Evolutionary conservation across 2,113 vertebrate species (phyloP).

Genomic region (Corvus cornix): DNA sequence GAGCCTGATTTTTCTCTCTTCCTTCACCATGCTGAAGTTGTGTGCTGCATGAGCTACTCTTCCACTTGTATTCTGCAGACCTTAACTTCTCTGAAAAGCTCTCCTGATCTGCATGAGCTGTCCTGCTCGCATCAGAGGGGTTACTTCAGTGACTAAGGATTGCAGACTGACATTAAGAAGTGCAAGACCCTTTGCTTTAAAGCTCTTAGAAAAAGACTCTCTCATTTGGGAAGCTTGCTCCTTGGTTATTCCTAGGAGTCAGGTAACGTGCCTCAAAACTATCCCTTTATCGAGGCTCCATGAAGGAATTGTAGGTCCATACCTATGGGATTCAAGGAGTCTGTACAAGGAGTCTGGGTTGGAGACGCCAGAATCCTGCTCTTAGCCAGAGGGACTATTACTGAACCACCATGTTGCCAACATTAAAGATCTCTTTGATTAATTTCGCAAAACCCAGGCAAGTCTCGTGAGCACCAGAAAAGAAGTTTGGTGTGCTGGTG

Average conservation of each 20-base stretch:
- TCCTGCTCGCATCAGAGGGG: not conserved
- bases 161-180: not conserved
- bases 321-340: not conserved
- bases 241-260: not conserved
- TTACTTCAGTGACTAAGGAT: not conserved
- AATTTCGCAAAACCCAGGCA: not conserved
- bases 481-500: not conserved
- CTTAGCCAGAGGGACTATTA: not conserved
- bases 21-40: rapidly evolving
- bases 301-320: not conserved
- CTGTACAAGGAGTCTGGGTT: not conserved
- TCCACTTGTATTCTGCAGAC: not conserved
- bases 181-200: not conserved
- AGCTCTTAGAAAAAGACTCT: not conserved
- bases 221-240: not conserved
- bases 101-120: not conserved
- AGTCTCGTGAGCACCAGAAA: not conserved
- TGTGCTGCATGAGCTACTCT: not conserved
- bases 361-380: not conserved
- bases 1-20: not conserved
- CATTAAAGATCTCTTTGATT: not conserved
- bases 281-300: rapidly evolving
- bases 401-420: not conserved
- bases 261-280: not conserved
- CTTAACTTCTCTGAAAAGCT: not conserved